Conservation (phyloP, 2,888 invertebrate genomes). For the Phortica okadai region DNA sequence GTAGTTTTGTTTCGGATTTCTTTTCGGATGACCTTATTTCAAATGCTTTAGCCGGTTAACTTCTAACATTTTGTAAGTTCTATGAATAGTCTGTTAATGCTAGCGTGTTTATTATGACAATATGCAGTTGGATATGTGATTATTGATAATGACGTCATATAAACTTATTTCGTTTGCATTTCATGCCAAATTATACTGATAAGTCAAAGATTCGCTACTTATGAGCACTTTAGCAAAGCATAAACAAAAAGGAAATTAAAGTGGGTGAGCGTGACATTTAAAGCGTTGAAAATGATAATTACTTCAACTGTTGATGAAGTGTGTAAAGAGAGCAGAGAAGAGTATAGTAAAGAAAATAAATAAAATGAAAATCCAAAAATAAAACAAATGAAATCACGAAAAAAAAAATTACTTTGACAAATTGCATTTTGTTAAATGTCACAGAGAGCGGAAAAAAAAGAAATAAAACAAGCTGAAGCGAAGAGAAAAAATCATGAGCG, state of each 20-base stretch:
- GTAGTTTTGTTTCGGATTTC: too few relatives aligned
- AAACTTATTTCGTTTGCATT: background rate
- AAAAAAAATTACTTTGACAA: slow-evolving; percentile 23
- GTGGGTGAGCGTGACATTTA: slow-evolving; percentile 6
- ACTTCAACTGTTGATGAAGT: background rate
- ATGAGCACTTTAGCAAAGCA: background rate
- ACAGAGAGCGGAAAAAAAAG: background rate
- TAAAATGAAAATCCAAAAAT: background rate
- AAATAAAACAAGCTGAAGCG: slow-evolving; percentile 2
- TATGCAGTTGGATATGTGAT: background rate
- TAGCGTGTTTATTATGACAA: background rate
- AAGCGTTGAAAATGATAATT: slow-evolving; percentile 8
- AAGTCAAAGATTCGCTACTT: background rate
- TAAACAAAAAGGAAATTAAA: background rate
- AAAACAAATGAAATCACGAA: background rate
- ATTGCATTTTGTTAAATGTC: slow-evolving; percentile 31
- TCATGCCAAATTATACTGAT: background rate
- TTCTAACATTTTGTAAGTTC: too few relatives aligned
- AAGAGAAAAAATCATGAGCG: background rate
- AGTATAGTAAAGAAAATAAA: too few relatives aligned
- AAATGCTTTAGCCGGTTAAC: too few relatives aligned
- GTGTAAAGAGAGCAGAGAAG: too few relatives aligned
- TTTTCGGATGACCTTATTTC: too few relatives aligned
- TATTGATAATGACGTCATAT: slow-evolving; percentile 16
- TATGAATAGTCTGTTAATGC: background rate